Percentiles rank a stretch among this genome's conserved stretches.
These are phyloP conservation scores for Cosmia trapezina DNA, from an alignment of 2,888 invertebrate genomes.

Conservation along the genomic window DNA sequence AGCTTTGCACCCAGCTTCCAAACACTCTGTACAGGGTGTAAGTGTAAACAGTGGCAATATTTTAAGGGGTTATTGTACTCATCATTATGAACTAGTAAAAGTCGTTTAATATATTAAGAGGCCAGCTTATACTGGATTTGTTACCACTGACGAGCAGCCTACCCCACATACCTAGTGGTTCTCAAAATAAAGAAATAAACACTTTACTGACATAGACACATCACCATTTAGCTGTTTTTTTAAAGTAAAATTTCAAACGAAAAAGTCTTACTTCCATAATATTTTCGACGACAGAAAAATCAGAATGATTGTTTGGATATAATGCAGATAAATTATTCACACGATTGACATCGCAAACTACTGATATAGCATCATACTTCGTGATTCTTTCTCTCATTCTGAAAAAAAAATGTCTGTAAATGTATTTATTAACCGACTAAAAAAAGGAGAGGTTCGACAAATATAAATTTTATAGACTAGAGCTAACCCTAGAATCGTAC, in stretches of 20 bases:
- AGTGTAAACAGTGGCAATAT: too few species aligned
- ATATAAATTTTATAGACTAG: neutral
- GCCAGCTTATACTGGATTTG: too few species aligned
- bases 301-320: slow-evolving; percentile 14
- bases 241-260: neutral
- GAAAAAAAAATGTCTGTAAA: slow-evolving; percentile 8
- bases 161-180: neutral
- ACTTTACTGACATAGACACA: neutral
- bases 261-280: slow-evolving; percentile 28
- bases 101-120: too few species aligned
- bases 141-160: too few species aligned
- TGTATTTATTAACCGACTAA: too few species aligned
- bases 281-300: slow-evolving; percentile 29
- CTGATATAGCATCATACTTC: slow-evolving; percentile 24
- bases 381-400: slow-evolving; percentile 35
- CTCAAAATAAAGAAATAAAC: too few species aligned
- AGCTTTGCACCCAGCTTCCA: too few species aligned
- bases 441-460: too few species aligned
- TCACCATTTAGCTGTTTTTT: neutral
- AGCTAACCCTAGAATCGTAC: too few species aligned
- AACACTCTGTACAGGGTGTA: too few species aligned
- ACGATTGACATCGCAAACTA: slow-evolving; percentile 15
- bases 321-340: fast-evolving
- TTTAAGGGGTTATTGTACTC: too few species aligned
- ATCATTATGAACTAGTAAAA: too few species aligned